These are phyloP conservation scores for Tribolium freemani DNA, from an alignment of 2,888 invertebrate genomes.

Conservation along the genomic window DNA sequence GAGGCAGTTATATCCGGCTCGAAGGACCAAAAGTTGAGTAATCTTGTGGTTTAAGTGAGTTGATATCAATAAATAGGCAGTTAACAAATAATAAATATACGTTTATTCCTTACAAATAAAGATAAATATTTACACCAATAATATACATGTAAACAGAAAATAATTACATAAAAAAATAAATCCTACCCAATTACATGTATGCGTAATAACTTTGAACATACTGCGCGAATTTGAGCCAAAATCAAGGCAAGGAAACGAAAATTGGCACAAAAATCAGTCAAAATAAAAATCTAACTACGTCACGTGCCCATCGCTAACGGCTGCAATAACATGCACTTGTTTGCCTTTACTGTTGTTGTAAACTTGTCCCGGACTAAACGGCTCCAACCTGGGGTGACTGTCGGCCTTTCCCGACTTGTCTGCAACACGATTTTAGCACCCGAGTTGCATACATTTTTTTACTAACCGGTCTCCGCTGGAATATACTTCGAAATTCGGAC, in stretches of 20 bases:
- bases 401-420: constrained; percentile 69
- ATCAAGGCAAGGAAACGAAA: constrained; percentile 47
- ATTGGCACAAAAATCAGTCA: constrained; percentile 57
- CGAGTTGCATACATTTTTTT: neutral
- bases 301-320: constrained; percentile 54
- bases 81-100: constrained; percentile 56
- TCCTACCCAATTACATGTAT: constrained; percentile 46
- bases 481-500: constrained; percentile 92
- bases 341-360: constrained; percentile 93
- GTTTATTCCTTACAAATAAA: constrained; percentile 54
- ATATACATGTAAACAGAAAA: constrained; percentile 49
- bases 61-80: constrained; percentile 29
- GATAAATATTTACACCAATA: constrained; percentile 56
- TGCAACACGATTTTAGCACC: constrained; percentile 46
- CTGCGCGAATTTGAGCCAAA: constrained; percentile 32
- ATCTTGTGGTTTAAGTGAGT: constrained; percentile 4
- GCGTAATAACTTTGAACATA: constrained; percentile 34
- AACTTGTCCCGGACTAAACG: constrained; percentile 92
- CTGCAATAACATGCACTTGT: constrained; percentile 88
- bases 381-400: constrained; percentile 85
- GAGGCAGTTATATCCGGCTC: too few species aligned
- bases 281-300: constrained; percentile 36
- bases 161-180: constrained; percentile 52
- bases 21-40: too few species aligned
- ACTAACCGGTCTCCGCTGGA: constrained; percentile 74